Conservation (phyloP, 64 coral and sea anemone genomes). For the Anthopleura sola region DNA sequence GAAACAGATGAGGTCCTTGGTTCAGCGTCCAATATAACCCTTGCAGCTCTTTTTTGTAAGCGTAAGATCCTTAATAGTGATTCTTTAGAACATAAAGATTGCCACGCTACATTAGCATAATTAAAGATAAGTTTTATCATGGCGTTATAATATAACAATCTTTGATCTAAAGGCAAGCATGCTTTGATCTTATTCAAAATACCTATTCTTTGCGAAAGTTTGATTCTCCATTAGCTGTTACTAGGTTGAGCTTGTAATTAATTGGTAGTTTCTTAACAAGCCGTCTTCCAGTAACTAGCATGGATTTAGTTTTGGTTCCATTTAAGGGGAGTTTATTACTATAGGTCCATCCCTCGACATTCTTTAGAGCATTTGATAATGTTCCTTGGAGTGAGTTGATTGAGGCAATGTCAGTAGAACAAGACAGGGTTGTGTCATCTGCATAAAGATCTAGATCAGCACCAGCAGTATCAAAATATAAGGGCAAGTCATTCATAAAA, state of each 20-base stretch:
- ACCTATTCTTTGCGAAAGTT: constrained; percentile 42
- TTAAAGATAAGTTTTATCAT: constrained; percentile 33
- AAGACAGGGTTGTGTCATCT: no score
- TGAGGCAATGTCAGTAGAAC: constrained; percentile 11
- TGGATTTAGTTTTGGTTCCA: neutral
- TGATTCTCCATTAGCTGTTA: neutral
- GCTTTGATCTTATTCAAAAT: constrained; percentile 37
- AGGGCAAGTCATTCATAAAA: constrained; percentile 7
- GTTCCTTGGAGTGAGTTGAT: constrained; percentile 2
- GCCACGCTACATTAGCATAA: constrained; percentile 25
- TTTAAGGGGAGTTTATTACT: constrained; percentile 23
- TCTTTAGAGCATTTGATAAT: constrained; percentile 7
- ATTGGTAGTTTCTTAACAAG: neutral
- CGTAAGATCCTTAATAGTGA: constrained; percentile 27
- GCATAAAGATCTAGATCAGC: constrained; percentile 8
- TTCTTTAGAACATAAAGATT: constrained; percentile 32
- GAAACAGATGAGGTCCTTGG: constrained; percentile 6
- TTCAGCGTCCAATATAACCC: constrained; percentile 16
- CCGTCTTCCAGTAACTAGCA: neutral
- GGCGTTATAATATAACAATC: constrained; percentile 31
- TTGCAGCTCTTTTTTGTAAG: constrained; percentile 36
- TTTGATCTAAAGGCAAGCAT: constrained; percentile 28
- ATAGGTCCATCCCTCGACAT: constrained; percentile 8
- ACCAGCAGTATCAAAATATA: neutral
- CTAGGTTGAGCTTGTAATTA: neutral